Evolutionary conservation across 2,113 vertebrate genomes (phyloP).

Genomic region (Megaleporinus macrocephalus): DNA sequence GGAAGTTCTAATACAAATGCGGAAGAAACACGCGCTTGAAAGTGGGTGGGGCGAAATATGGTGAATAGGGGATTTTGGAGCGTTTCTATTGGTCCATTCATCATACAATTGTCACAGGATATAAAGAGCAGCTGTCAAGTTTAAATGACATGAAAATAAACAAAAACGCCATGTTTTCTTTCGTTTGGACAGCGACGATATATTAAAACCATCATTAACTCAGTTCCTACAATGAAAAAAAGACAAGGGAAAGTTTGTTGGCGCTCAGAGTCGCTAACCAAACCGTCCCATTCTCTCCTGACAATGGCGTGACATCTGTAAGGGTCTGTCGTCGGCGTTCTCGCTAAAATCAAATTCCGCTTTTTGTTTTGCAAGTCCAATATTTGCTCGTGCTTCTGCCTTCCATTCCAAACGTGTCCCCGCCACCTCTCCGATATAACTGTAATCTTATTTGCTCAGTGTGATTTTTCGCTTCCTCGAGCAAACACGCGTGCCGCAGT

Average conservation of each 20-base stretch:
- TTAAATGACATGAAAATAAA: no score
- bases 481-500: conserved; percentile 46
- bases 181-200: no score
- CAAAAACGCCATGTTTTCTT: no score
- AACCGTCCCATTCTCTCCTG: conserved; percentile 49
- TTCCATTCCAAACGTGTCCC: conserved; percentile 29
- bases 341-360: conserved; percentile 43
- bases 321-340: conserved; percentile 21
- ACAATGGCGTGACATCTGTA: conserved; percentile 43
- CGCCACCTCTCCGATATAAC: conserved; percentile 22
- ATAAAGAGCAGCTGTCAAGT: no score
- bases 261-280: conserved; percentile 43
- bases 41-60: no score
- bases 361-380: conserved; percentile 52
- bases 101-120: no score
- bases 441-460: conserved; percentile 55
- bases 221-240: conserved; percentile 46
- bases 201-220: not conserved
- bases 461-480: conserved; percentile 41
- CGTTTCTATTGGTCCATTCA: no score
- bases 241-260: conserved; percentile 35
- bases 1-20: no score
- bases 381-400: conserved; percentile 39
- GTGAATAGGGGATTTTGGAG: no score
- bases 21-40: no score